Percentiles rank a stretch among this genome's conserved stretches.
These are phyloP conservation scores for Oscheius sp. DNA, from an alignment of 2,888 invertebrate genomes.

Conservation along the genomic window DNA sequence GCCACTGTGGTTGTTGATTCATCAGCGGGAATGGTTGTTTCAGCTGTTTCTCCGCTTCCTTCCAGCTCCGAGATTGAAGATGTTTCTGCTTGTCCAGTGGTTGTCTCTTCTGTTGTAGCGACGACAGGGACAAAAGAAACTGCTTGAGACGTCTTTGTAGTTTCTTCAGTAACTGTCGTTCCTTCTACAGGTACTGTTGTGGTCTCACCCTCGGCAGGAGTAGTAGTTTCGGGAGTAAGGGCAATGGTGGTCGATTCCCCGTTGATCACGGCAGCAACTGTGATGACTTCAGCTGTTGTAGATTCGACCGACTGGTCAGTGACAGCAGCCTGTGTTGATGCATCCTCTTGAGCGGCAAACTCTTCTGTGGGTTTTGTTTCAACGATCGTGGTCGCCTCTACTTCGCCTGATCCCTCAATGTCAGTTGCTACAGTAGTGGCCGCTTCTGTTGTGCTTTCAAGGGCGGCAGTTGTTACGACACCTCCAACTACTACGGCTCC, in stretches of 20 bases:
- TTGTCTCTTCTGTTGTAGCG: neutral
- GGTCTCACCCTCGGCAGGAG: neutral
- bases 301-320: conserved; percentile 10
- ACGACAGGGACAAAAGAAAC: neutral
- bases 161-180: neutral
- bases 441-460: neutral
- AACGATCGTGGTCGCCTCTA: conserved; percentile 3
- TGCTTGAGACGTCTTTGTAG: conserved; percentile 9
- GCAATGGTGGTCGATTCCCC: neutral
- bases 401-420: neutral
- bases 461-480: neutral
- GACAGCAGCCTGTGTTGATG: neutral
- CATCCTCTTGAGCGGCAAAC: conserved; percentile 9
- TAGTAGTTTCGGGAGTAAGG: conserved; percentile 22
- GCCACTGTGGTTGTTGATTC: conserved; percentile 1
- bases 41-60: conserved; percentile 1
- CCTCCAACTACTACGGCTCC: neutral
- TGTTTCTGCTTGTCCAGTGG: neutral
- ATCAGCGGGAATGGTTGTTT: conserved; percentile 17
- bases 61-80: neutral
- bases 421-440: conserved; percentile 11
- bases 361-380: conserved; percentile 35
- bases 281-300: neutral
- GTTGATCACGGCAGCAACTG: neutral
- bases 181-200: neutral